Evolutionary conservation across 2,888 invertebrate species (phyloP).

Genomic region (Meandrusa payeni): DNA sequence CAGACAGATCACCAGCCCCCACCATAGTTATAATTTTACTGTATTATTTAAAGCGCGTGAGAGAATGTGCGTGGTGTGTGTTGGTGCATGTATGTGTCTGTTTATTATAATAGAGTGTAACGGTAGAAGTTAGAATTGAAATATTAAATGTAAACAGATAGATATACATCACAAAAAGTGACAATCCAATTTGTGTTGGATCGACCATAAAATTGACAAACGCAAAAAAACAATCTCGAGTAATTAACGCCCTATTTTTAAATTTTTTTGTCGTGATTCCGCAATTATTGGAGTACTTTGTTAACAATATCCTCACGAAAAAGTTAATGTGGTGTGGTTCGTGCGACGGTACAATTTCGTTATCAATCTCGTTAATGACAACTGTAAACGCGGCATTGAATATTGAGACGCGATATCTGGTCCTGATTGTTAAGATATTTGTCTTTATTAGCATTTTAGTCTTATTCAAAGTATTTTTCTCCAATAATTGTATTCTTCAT

Average conservation of each 20-base stretch:
- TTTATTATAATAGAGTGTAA: too few species aligned
- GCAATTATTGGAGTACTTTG: slow-evolving; percentile 35
- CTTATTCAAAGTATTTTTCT: too few species aligned
- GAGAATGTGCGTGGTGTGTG: too few species aligned
- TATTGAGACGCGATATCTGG: background rate
- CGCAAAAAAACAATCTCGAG: slow-evolving; percentile 49
- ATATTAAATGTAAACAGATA: background rate
- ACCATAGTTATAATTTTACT: too few species aligned
- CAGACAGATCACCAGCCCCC: too few species aligned
- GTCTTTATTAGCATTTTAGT: background rate
- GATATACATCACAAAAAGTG: slow-evolving; percentile 25
- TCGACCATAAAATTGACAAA: slow-evolving; percentile 65
- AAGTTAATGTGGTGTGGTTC: slow-evolving; percentile 12
- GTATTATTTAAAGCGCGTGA: too few species aligned
- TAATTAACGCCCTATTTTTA: slow-evolving; percentile 53
- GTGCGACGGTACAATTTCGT: slow-evolving; percentile 19
- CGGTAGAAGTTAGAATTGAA: background rate
- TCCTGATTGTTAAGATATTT: background rate
- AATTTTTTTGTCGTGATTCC: slow-evolving; percentile 35
- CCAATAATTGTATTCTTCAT: too few species aligned
- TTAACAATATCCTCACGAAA: slow-evolving; percentile 31
- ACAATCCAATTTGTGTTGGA: slow-evolving; percentile 56
- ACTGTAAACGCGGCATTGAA: slow-evolving; percentile 17
- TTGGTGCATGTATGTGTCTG: too few species aligned
- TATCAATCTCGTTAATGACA: slow-evolving; percentile 24